Evolutionary conservation across 2,797 vertebrate genomes (phyloP).

Genomic region (Oryzias sinensis): DNA sequence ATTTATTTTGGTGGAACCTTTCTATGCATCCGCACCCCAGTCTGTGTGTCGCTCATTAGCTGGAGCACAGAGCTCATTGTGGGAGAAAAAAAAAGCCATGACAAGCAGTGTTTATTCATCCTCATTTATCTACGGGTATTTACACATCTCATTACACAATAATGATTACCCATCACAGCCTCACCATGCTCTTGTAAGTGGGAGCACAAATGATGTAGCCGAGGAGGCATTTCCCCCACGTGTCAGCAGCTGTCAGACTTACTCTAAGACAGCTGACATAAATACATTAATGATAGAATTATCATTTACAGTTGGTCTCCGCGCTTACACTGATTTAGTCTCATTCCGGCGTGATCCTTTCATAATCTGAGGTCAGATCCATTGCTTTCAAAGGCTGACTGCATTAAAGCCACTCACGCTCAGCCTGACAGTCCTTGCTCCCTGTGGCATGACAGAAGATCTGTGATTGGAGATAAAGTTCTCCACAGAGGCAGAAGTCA

Average conservation of each 20-base stretch:
- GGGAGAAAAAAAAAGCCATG: slow-evolving; percentile 19
- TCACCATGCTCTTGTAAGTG: slow-evolving; percentile 16
- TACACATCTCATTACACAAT: slow-evolving; percentile 54
- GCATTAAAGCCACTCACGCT: neutral
- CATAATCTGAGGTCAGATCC: slow-evolving; percentile 28
- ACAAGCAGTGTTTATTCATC: slow-evolving; percentile 46
- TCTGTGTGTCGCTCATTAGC: slow-evolving; percentile 27
- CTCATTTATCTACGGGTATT: slow-evolving; percentile 50
- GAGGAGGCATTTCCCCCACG: slow-evolving; percentile 16
- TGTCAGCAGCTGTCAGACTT: slow-evolving; percentile 36
- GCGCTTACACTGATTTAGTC: slow-evolving; percentile 14
- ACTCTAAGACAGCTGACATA: slow-evolving; percentile 31
- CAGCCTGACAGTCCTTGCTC: slow-evolving; percentile 17
- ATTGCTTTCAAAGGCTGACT: slow-evolving; percentile 6
- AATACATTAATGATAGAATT: slow-evolving; percentile 9
- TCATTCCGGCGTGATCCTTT: slow-evolving; percentile 12
- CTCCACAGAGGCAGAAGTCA: slow-evolving; percentile 5
- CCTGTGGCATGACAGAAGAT: slow-evolving; percentile 34
- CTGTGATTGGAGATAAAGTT: slow-evolving; percentile 34
- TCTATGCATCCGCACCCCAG: slow-evolving; percentile 4
- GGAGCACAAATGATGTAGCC: slow-evolving; percentile 27
- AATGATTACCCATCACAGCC: slow-evolving; percentile 28
- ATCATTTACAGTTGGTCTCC: slow-evolving; percentile 1
- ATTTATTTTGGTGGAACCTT: slow-evolving; percentile 46
- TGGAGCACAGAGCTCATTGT: slow-evolving; percentile 33